These are phyloP conservation scores for Hirtodrosophila confusa DNA, from an alignment of 2,888 invertebrate species.

Conservation along the genomic window DNA sequence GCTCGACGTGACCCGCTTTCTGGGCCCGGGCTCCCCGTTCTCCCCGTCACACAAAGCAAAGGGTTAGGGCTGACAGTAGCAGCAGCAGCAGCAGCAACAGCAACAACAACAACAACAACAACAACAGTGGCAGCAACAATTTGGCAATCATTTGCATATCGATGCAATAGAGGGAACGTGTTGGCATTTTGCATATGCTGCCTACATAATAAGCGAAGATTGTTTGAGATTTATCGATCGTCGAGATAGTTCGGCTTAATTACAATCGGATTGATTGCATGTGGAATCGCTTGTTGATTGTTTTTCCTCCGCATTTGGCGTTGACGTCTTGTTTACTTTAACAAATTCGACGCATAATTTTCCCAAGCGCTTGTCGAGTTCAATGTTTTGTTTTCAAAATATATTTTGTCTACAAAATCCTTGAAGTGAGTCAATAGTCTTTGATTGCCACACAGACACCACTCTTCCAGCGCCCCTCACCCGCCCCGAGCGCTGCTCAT, in stretches of 20 bases:
- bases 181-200: conserved; percentile 64
- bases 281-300: conserved; percentile 25
- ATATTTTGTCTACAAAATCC: conserved; percentile 62
- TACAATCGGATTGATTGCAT: conserved; percentile 39
- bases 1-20: conserved; percentile 48
- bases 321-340: conserved; percentile 49
- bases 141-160: conserved; percentile 57
- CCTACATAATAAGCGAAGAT: conserved; percentile 22
- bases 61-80: conserved; percentile 58
- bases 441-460: conserved; percentile 25
- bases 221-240: conserved; percentile 4
- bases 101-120: not conserved
- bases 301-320: conserved; percentile 2
- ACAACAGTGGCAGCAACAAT: conserved; percentile 49
- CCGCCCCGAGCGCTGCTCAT: conserved; percentile 35
- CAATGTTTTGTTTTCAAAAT: conserved; percentile 71
- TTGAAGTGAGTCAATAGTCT: conserved; percentile 72
- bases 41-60: conserved; percentile 14
- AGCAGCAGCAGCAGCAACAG: conserved; percentile 28
- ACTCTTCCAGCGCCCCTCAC: not conserved
- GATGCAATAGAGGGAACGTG: conserved; percentile 52
- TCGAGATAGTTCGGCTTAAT: conserved; percentile 34
- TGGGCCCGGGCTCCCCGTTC: conserved; percentile 15
- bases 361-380: conserved; percentile 38
- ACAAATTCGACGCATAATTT: conserved; percentile 52